A percentile compares a stretch with the other conserved stretches of the same genome.
These are phyloP conservation scores for Boloria selene DNA, from an alignment of 2,888 invertebrate genomes.

Conservation along the genomic window DNA sequence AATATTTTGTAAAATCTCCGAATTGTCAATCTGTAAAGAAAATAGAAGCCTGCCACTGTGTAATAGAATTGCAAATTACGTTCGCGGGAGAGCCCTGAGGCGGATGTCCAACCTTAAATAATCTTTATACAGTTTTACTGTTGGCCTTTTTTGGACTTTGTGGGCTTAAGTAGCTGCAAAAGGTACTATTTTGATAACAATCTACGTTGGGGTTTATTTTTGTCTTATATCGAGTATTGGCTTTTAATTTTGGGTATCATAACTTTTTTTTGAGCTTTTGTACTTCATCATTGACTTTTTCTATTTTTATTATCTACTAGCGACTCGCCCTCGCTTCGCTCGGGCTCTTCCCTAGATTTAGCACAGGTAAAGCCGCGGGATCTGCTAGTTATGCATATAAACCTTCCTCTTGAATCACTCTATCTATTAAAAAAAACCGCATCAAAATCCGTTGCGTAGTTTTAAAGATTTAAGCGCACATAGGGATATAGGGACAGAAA, in stretches of 20 bases:
- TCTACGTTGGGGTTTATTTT: slow-evolving; percentile 26
- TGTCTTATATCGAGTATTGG: neutral
- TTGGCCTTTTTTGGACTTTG: slow-evolving; percentile 43
- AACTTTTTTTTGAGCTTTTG: neutral
- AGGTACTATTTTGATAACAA: slow-evolving; percentile 42
- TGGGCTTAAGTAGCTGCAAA: slow-evolving; percentile 43
- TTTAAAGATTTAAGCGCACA: no score
- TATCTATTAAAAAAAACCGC: no score
- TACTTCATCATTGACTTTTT: no score
- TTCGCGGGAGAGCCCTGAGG: slow-evolving; percentile 28
- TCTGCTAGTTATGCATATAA: no score
- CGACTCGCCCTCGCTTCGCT: no score
- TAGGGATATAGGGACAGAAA: no score
- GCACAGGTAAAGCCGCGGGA: no score
- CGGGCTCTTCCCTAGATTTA: no score
- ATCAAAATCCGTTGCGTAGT: no score
- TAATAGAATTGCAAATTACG: slow-evolving; percentile 42
- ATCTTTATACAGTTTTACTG: slow-evolving; percentile 43
- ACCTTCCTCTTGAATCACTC: no score
- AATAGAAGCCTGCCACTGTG: slow-evolving; percentile 34
- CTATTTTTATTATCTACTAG: no score
- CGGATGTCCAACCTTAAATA: slow-evolving; percentile 41
- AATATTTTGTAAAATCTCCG: slow-evolving; percentile 47
- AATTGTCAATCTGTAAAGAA: slow-evolving; percentile 31
- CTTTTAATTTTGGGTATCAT: neutral